Evolutionary conservation across 2,888 invertebrate species (phyloP).

Genomic region (Noctuana brunneofusca): DNA sequence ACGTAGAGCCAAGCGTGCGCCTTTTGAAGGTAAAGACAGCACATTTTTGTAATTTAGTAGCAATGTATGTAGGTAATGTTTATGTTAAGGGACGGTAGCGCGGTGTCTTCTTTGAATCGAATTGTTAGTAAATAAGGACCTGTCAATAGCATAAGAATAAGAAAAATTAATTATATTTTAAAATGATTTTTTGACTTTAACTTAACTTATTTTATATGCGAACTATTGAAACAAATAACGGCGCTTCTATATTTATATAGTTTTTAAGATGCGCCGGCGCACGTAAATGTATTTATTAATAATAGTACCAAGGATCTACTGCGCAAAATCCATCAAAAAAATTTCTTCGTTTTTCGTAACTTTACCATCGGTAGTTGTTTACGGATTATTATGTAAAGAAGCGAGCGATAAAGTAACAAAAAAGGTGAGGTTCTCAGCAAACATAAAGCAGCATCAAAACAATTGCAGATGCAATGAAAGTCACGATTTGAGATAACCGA

Average conservation of each 20-base stretch:
- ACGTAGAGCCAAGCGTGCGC: neutral
- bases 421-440: slow-evolving; percentile 44
- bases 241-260: no score
- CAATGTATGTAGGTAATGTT: slow-evolving; percentile 1
- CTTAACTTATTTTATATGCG: no score
- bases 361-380: neutral
- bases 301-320: no score
- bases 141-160: no score
- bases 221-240: no score
- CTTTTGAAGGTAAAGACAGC: slow-evolving; percentile 4
- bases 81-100: slow-evolving; percentile 40
- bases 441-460: slow-evolving; percentile 43
- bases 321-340: no score
- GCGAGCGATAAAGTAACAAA: neutral
- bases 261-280: no score
- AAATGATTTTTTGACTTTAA: no score
- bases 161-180: no score
- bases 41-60: slow-evolving; percentile 25
- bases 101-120: slow-evolving; percentile 30
- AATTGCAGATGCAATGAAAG: slow-evolving; percentile 50
- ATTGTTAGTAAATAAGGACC: neutral
- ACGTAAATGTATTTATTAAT: no score
- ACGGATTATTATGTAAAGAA: slow-evolving; percentile 1
- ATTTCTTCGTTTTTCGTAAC: no score
- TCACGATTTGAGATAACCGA: slow-evolving; percentile 55